Evolutionary conservation across 2,113 vertebrate species (phyloP), one percentile per base, ranked within the genome.

Genomic region (Verasper variegatus): DNA sequence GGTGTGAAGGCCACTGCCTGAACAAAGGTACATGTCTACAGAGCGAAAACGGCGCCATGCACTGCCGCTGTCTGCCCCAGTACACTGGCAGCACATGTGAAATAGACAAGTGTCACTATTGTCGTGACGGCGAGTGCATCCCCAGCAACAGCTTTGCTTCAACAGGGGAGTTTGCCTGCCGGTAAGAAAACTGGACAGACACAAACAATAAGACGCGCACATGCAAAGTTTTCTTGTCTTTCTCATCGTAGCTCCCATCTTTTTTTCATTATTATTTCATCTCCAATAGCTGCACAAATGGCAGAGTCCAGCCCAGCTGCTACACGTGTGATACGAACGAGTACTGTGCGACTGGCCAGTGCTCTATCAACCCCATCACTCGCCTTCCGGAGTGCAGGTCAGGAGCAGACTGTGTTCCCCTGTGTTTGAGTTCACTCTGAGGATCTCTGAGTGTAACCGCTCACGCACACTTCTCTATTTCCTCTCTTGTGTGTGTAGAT

Each of bases 341-440:
- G 68, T 98, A 96, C 92, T 99, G 97, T 86, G 93, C 94, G 71
- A 95, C 97, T 0, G 97, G 97, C 0, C 96, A 96, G 83, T 99
- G 97, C 76, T 94, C 95, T 17, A 93, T 98, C 77, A 94, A 96
- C 17, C 86, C 91, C 17, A 73, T 77, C 66, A 95, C 94, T 0
- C 94, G 95, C 77, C 96, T 97, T 0, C 95, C 97, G 35, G 90
- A 94, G 76, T 99, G 97, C 96, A 96, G 94, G 97, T 98, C 84
- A 95, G 72, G 92, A 86, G 5, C 27, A 24, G 24, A 26, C 10
- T 27, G 55, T 9, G 24, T 21, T 52, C 35, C 45, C 68, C 3
- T 13, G 13, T 26, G 45, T 35, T 9, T 12, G 2, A n/a, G 11
- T 37, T 26, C 26, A 20, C 17, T 31, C 18, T 60, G 14, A 24